phyloP scores from a whole-genome alignment of 1,140 invertebrate species.

The Aricia agestis region DNA sequence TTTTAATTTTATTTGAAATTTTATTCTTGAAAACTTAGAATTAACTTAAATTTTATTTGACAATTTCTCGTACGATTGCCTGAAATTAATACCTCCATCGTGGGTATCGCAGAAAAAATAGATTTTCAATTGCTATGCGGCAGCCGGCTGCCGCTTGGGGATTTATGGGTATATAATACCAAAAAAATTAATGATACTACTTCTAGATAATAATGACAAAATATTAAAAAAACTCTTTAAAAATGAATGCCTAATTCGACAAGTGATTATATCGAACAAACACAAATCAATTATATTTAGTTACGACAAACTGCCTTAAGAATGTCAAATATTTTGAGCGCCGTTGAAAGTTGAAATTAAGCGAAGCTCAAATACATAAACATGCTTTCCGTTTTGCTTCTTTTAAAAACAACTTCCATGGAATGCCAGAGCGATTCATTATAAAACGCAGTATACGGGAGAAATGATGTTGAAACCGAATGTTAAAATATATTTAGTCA shows the following conservation, averaged over 20 bases:
- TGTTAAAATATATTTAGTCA: constrained; percentile 21
- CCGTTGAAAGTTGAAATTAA: constrained; percentile 12
- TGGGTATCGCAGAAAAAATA: too few species aligned
- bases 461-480: constrained; percentile 25
- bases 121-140: too few species aligned
- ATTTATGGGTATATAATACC: too few species aligned
- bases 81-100: too few species aligned
- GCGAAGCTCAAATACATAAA: constrained; percentile 19
- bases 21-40: too few species aligned
- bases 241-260: background rate
- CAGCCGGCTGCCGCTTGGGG: too few species aligned
- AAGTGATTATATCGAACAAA: background rate
- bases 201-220: too few species aligned
- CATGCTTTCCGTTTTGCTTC: constrained; percentile 14
- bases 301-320: constrained; percentile 12
- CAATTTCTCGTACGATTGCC: too few species aligned
- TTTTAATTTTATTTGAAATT: background rate
- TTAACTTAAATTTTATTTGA: too few species aligned
- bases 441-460: constrained; percentile 22
- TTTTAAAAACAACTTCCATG: constrained; percentile 20
- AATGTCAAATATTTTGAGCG: constrained; percentile 15
- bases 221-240: too few species aligned
- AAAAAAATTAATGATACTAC: too few species aligned
- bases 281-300: background rate
- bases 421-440: constrained; percentile 25